Conservation (phyloP, 2,113 vertebrate genomes). For the Spea bombifrons region DNA sequence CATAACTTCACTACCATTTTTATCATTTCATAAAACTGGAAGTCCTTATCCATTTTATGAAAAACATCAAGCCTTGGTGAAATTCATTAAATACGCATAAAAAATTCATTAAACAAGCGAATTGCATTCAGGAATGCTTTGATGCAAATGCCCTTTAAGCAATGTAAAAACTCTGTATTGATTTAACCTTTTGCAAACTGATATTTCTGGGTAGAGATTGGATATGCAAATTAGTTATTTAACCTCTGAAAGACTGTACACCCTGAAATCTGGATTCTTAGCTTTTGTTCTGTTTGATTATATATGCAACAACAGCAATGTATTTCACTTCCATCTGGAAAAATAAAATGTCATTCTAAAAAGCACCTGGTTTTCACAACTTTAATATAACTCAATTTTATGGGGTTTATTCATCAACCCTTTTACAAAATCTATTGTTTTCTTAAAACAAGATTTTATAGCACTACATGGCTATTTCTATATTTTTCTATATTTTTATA, state of each 20-base stretch:
- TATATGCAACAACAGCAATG: no score
- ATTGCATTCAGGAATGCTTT: conserved; percentile 81
- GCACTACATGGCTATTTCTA: no score
- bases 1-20: conserved; percentile 90
- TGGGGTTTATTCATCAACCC: no score
- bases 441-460: no score
- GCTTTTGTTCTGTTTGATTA: no score
- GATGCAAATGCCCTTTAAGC: conserved; percentile 85
- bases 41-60: conserved; percentile 91
- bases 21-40: conserved; percentile 94
- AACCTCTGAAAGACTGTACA: background rate
- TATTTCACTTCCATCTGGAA: no score
- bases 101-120: conserved; percentile 98
- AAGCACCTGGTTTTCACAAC: no score
- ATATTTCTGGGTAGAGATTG: conserved; percentile 70
- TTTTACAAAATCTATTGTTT: no score
- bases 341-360: no score
- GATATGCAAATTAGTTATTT: conserved; percentile 43
- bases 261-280: background rate
- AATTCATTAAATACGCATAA: conserved; percentile 99
- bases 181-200: conserved; percentile 94
- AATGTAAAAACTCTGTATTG: conserved; percentile 87
- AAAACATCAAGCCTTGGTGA: conserved; percentile 95
- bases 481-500: no score
- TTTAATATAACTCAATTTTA: no score